phyloP scores from a whole-genome alignment of 2,888 invertebrate species.

The Philopedon plagiatum region DNA sequence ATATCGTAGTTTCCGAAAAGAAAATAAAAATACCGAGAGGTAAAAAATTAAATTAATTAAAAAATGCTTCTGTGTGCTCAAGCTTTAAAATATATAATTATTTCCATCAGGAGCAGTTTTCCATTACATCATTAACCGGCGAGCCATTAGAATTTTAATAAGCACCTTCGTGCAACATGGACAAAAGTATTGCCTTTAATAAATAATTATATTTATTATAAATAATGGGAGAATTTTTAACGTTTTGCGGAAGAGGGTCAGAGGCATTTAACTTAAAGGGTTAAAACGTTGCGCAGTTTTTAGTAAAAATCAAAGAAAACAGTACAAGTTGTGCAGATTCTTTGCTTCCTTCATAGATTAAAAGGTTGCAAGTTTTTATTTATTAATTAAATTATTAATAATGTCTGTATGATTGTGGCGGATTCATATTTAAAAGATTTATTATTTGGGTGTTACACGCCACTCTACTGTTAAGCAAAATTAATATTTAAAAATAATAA shows the following conservation, averaged over 20 bases:
- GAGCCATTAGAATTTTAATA: slow-evolving; percentile 46
- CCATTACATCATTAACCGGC: slow-evolving; percentile 44
- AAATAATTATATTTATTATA: slow-evolving; percentile 27
- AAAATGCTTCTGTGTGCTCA: slow-evolving; percentile 20
- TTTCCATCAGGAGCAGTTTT: slow-evolving; percentile 47
- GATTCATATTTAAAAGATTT: too few relatives aligned
- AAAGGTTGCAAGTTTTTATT: too few relatives aligned
- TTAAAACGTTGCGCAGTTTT: too few relatives aligned
- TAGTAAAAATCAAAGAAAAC: too few relatives aligned
- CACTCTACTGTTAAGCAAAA: too few relatives aligned
- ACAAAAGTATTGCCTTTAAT: slow-evolving; percentile 22
- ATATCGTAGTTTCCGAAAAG: slow-evolving; percentile 24
- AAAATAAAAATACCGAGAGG: slow-evolving; percentile 15
- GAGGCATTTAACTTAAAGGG: neutral
- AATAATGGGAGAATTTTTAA: neutral
- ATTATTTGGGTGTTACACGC: too few relatives aligned
- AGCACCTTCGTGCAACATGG: slow-evolving; percentile 21
- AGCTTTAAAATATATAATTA: slow-evolving; percentile 47
- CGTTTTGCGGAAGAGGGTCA: neutral
- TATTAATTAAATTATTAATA: too few relatives aligned
- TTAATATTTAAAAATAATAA: too few relatives aligned
- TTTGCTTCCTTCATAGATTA: too few relatives aligned
- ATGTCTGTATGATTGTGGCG: too few relatives aligned
- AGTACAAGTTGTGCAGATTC: too few relatives aligned
- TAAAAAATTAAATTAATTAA: slow-evolving; percentile 31